A percentile compares a stretch with the other conserved stretches of the same genome.
phyloP scores from a whole-genome alignment of 2,797 vertebrate genomes.

The Enteromius afrohamiltoni region DNA sequence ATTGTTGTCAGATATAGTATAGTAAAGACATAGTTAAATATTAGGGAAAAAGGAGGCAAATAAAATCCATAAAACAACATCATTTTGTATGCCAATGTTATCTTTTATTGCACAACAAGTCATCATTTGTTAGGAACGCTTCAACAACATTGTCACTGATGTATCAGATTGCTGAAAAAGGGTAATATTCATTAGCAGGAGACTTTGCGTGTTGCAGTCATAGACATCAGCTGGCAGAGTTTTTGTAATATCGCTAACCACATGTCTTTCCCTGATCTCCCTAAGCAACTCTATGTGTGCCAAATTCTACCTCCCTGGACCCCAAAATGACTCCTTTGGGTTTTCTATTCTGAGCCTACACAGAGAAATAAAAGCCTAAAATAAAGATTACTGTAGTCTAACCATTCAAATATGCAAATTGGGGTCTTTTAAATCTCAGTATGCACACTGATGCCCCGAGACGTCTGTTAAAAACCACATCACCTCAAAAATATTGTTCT shows the following conservation, averaged over 20 bases:
- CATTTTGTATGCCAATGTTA: conserved; percentile 78
- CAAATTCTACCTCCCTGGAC: background rate
- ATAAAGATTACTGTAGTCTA: background rate
- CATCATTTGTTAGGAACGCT: conserved; percentile 80
- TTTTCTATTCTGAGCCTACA: background rate
- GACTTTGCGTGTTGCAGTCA: conserved; percentile 48
- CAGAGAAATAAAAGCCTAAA: background rate
- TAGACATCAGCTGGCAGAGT: conserved; percentile 59
- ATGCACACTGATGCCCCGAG: background rate
- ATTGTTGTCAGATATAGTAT: background rate
- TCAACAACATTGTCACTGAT: conserved; percentile 81
- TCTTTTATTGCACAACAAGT: conserved; percentile 86
- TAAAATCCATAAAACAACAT: conserved; percentile 63
- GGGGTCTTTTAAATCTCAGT: conserved; percentile 3
- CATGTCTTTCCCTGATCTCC: background rate
- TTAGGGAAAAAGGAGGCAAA: conserved; percentile 48
- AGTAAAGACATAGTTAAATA: background rate
- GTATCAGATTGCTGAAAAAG: conserved; percentile 80
- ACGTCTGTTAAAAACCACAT: background rate
- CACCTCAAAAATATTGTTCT: background rate
- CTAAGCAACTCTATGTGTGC: background rate
- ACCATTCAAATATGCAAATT: background rate
- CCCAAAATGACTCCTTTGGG: background rate
- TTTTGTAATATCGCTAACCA: background rate
- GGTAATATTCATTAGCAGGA: conserved; percentile 71